Evolutionary conservation across 2,888 invertebrate genomes (phyloP).

Genomic region (Caenorhabditis sp.): DNA sequence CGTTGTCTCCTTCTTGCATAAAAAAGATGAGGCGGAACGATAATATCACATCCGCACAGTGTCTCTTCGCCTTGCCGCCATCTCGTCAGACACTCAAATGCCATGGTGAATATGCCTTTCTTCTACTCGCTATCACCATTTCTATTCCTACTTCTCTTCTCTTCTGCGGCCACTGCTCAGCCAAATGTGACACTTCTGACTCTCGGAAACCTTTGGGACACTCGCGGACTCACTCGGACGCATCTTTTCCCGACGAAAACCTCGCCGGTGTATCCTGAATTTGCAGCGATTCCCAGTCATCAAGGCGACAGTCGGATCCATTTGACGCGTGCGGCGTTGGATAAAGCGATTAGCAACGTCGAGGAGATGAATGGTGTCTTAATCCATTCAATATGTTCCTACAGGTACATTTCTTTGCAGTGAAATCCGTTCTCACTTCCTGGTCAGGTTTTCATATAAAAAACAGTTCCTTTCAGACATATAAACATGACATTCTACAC

Average conservation of each 20-base stretch:
- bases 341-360: slow-evolving; percentile 34
- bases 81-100: slow-evolving; percentile 48
- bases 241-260: slow-evolving; percentile 61
- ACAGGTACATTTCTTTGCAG: slow-evolving; percentile 26
- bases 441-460: neutral
- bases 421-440: neutral
- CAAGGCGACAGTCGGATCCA: slow-evolving; percentile 50
- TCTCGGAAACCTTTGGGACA: slow-evolving; percentile 52
- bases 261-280: slow-evolving; percentile 59
- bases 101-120: slow-evolving; percentile 49
- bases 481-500: slow-evolving; percentile 60
- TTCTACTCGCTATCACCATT: slow-evolving; percentile 24
- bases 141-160: slow-evolving; percentile 7
- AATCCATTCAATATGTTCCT: slow-evolving; percentile 63
- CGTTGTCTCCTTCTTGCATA: slow-evolving; percentile 51
- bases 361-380: slow-evolving; percentile 39
- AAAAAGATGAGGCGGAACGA: slow-evolving; percentile 63
- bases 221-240: slow-evolving; percentile 24
- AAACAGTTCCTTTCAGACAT: slow-evolving; percentile 34
- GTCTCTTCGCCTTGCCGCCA: slow-evolving; percentile 43
- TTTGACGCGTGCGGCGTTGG: slow-evolving; percentile 43
- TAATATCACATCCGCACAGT: slow-evolving; percentile 56
- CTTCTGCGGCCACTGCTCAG: neutral
- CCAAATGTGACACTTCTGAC: slow-evolving; percentile 49
- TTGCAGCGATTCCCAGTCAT: slow-evolving; percentile 54